Evolutionary conservation across 2,113 vertebrate species (phyloP), one percentile per base, ranked within the genome.

Genomic region (Marcusenius ussheri): DNA sequence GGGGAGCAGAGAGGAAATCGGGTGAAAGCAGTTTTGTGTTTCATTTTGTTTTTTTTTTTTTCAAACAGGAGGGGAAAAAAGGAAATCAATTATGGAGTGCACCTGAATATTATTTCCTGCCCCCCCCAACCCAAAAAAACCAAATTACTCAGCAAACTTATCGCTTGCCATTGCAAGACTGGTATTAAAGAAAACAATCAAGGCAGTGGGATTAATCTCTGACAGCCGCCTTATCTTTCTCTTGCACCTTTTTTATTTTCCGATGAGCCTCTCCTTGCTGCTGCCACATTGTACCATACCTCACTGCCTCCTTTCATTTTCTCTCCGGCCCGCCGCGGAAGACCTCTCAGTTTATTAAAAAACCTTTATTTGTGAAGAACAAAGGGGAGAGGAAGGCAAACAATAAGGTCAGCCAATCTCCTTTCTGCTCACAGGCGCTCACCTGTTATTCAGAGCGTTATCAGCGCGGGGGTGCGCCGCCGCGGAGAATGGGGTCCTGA

Each of bases 131-230:
- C 91, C 93, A 97, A 97, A 96, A 96, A 99, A 99, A 98, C 97
- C 97, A 99, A 99, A 99, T 99, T 99, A 99, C 98, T 99, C 98
- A 98, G 98, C 97, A 99, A 98, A 99, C 98, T 99, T 99, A 99
- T 99, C 98, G 96, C 98, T 97, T 97, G 97, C 97, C 97, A 95
- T 97, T 97, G 98, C 97, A 98, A 97, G 97, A 97, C 97, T 97
- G 97, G 98, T 99, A 99, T 99, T 99, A 98, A 98, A 98, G 98
- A 98, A 99, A 99, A 99, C 98, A 99, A 99, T 99, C 98, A 99
- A 97, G 97, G 96, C 91, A 95, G 95, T 96, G 97, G 98, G 98
- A 99, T 99, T 99, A 99, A 99, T 99, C 98, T 99, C 98, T 98
- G 98, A 98, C 98, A 98, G 98, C 95, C 94, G 96, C 98, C 98